A percentile compares a stretch with the other conserved stretches of the same genome.
These are phyloP conservation scores for Apotomis betuletana DNA, from an alignment of 2,888 invertebrate genomes.

Conservation along the genomic window DNA sequence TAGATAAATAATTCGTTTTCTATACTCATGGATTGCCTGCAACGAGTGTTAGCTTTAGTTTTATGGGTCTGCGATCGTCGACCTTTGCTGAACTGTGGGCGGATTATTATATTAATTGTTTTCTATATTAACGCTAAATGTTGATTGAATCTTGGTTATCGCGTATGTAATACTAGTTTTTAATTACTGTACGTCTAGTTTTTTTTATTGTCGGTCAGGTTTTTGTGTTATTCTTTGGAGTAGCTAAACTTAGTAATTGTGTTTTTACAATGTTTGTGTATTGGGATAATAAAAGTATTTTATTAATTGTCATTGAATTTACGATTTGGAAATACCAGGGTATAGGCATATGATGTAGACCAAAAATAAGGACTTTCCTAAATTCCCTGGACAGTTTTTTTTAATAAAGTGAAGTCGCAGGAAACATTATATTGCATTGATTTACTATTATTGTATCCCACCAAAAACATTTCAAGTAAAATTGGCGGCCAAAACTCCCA, in stretches of 20 bases:
- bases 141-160: slow-evolving; percentile 36
- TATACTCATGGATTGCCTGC: slow-evolving; percentile 33
- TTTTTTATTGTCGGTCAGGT: slow-evolving; percentile 19
- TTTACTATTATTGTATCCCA: too few relatives aligned
- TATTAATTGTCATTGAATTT: too few relatives aligned
- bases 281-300: too few relatives aligned
- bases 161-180: slow-evolving; percentile 32
- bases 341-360: too few relatives aligned
- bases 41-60: slow-evolving; percentile 33
- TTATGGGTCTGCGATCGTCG: slow-evolving; percentile 31
- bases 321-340: too few relatives aligned
- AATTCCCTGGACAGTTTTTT: too few relatives aligned
- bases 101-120: slow-evolving; percentile 41
- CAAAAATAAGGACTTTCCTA: too few relatives aligned
- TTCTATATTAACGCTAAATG: slow-evolving; percentile 28
- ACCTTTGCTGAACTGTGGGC: slow-evolving; percentile 32
- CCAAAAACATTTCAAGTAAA: too few relatives aligned
- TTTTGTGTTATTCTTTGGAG: slow-evolving; percentile 7
- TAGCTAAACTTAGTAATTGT: background rate
- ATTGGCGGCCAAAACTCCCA: too few relatives aligned
- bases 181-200: slow-evolving; percentile 33
- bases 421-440: too few relatives aligned
- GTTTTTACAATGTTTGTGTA: background rate
- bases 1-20: slow-evolving; percentile 35
- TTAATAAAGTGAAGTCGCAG: too few relatives aligned